A percentile compares a stretch with the other conserved stretches of the same genome.
phyloP scores from a whole-genome alignment of 2,888 invertebrate species.

The Drosophila paranaensis region DNA sequence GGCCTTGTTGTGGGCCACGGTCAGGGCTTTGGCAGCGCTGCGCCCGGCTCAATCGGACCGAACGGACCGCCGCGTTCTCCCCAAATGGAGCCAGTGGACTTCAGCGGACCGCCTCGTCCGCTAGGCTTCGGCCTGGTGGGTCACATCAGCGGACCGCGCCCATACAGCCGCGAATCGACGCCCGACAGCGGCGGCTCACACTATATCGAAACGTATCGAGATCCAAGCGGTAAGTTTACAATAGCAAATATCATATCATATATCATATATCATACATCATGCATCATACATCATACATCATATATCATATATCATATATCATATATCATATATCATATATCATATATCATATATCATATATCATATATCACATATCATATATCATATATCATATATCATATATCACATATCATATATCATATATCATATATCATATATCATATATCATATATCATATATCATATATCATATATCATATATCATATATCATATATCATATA shows the following conservation, averaged over 20 bases:
- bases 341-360: too few species aligned
- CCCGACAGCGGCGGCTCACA: constrained; percentile 95
- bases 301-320: too few species aligned
- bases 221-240: constrained; percentile 90
- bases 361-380: neutral
- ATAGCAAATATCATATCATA: neutral
- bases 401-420: neutral
- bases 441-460: neutral
- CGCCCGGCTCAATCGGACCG: constrained; percentile 75
- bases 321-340: neutral
- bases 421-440: too few species aligned
- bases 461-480: too few species aligned
- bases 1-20: constrained; percentile 85
- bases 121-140: constrained; percentile 86
- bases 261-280: too few species aligned
- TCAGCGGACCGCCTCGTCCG: constrained; percentile 88
- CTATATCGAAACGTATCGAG: constrained; percentile 94
- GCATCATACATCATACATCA: too few species aligned
- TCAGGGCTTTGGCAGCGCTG: constrained; percentile 86
- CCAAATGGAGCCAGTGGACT: constrained; percentile 90
- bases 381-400: too few species aligned
- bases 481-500: neutral
- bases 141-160: constrained; percentile 88
- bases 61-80: constrained; percentile 86
- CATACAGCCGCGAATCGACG: constrained; percentile 94